Evolutionary conservation across 2,113 vertebrate species (phyloP).

Genomic region (Corythornis madagascariensis): DNA sequence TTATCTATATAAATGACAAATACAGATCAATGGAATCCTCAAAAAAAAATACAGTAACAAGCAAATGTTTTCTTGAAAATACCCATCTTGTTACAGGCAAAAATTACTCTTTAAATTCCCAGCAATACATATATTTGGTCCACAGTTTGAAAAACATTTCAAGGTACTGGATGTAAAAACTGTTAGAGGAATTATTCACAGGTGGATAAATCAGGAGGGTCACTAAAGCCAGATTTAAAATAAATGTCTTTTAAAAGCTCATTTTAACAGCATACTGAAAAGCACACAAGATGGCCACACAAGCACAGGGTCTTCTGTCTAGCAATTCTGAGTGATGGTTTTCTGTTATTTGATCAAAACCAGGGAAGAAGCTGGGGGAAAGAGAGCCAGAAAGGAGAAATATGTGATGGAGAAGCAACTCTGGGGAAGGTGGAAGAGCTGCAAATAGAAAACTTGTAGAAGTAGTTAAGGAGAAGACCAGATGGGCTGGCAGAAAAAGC

Average conservation of each 20-base stretch:
- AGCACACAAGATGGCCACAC: not conserved
- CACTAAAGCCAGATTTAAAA: not conserved
- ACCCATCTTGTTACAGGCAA: not conserved
- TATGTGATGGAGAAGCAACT: not conserved
- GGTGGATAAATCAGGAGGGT: not conserved
- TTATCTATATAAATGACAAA: not conserved
- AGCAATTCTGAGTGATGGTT: not conserved
- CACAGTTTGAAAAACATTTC: not conserved
- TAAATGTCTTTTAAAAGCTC: not conserved
- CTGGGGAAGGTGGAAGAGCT: not conserved
- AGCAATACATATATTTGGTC: not conserved
- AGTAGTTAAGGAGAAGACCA: not conserved
- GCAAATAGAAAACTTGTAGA: not conserved
- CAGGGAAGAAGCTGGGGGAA: not conserved
- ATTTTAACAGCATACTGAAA: not conserved
- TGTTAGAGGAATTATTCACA: not conserved
- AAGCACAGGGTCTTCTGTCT: not conserved
- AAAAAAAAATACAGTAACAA: not conserved
- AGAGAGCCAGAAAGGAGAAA: not conserved
- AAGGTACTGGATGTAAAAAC: not conserved
- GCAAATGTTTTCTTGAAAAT: not conserved
- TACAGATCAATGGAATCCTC: not conserved
- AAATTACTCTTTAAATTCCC: not conserved
- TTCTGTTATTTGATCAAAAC: not conserved
- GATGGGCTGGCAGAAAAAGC: constrained; percentile 28